A percentile compares a stretch with the other conserved stretches of the same genome.
These are phyloP conservation scores for Odontamblyopus rebecca DNA, from an alignment of 2,797 vertebrate genomes.

Conservation along the genomic window DNA sequence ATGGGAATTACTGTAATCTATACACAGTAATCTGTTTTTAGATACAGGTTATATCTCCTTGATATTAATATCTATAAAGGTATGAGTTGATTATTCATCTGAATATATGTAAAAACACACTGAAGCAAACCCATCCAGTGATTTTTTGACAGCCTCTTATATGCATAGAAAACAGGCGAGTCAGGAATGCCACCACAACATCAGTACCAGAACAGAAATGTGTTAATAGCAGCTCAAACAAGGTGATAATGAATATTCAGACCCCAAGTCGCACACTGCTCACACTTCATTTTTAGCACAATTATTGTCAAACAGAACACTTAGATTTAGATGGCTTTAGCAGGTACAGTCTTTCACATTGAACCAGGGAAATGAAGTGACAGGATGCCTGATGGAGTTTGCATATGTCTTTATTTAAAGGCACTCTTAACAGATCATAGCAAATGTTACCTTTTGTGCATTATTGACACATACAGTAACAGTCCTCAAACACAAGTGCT, in stretches of 20 bases:
- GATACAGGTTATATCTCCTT: not conserved
- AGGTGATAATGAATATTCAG: slow-evolving; percentile 50
- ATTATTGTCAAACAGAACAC: slow-evolving; percentile 1
- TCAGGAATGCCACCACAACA: slow-evolving; percentile 19
- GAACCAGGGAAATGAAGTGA: slow-evolving; percentile 12
- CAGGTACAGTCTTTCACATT: slow-evolving; percentile 2
- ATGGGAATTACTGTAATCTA: not conserved
- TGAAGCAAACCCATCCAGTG: not conserved
- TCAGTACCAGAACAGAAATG: slow-evolving; percentile 29
- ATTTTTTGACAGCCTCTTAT: too few species aligned
- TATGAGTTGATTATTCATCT: not conserved
- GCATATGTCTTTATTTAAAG: slow-evolving; percentile 79
- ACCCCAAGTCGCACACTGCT: slow-evolving; percentile 22
- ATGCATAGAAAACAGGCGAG: slow-evolving; percentile 4
- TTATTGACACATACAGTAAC: slow-evolving; percentile 66
- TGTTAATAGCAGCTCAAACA: slow-evolving; percentile 37
- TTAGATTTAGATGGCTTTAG: slow-evolving; percentile 6
- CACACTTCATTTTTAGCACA: slow-evolving; percentile 15
- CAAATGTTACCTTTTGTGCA: slow-evolving; percentile 56
- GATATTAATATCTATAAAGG: not conserved
- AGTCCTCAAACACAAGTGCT: slow-evolving; percentile 62
- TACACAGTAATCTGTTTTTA: not conserved
- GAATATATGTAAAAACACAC: not conserved
- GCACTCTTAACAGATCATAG: slow-evolving; percentile 77
- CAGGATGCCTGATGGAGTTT: slow-evolving; percentile 37